A percentile compares a stretch with the other conserved stretches of the same genome.
Conservation (phyloP, 2,797 vertebrate genomes). For the Euthynnus affinis region DNA sequence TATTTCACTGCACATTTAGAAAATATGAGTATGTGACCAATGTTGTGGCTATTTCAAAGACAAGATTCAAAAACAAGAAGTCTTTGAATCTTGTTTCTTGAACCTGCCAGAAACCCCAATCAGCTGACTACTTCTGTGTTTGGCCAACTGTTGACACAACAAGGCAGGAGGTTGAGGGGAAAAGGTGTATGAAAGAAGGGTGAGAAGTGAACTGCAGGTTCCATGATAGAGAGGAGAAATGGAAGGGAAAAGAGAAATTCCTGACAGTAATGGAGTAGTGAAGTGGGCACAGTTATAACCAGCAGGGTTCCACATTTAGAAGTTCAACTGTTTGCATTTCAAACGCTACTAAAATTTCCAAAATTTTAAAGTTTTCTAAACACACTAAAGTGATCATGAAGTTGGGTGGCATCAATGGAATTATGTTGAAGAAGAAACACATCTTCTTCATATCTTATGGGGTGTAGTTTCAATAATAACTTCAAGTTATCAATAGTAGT, state of each 20-base stretch:
- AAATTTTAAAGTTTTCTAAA: too few species aligned
- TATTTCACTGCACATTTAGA: neutral
- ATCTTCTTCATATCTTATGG: neutral
- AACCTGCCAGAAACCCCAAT: conserved; percentile 14
- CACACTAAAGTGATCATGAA: too few species aligned
- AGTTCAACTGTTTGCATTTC: neutral
- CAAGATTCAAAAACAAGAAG: too few species aligned
- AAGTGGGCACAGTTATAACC: neutral
- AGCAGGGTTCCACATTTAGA: neutral
- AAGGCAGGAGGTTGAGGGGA: neutral
- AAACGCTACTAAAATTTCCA: too few species aligned
- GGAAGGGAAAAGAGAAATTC: neutral
- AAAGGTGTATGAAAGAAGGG: neutral
- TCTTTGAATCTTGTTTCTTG: too few species aligned
- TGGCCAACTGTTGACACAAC: conserved; percentile 12
- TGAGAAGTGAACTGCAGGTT: neutral
- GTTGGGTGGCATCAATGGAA: too few species aligned
- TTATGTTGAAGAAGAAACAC: too few species aligned
- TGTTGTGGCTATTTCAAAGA: too few species aligned
- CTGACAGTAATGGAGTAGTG: neutral
- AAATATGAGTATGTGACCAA: neutral
- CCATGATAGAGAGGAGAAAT: neutral
- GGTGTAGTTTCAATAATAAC: neutral
- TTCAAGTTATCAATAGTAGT: neutral
- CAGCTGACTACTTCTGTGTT: conserved; percentile 25